phyloP scores from a whole-genome alignment of 2,113 vertebrate species.

The Ceratotherium simum region DNA sequence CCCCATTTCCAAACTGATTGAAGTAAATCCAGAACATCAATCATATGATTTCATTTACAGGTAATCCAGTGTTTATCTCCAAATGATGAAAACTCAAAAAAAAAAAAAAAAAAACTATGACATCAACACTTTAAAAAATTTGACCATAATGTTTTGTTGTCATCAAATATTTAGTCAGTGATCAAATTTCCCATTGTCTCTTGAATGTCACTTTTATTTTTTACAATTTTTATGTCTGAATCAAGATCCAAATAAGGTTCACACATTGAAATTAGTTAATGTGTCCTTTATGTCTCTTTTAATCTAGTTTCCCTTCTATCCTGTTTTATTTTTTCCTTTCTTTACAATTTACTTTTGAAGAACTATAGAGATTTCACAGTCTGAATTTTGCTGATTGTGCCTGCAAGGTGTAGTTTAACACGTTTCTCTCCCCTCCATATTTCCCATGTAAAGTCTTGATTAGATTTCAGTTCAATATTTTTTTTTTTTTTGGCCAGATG shows the following conservation, averaged over 20 bases:
- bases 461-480: not conserved
- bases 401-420: not conserved
- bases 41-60: not conserved
- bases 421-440: not conserved
- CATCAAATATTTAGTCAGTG: not conserved
- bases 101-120: too few species aligned
- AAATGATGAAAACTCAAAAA: not conserved
- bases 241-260: not conserved
- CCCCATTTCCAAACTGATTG: not conserved
- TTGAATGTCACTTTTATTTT: not conserved
- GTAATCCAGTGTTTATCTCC: not conserved
- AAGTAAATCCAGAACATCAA: not conserved
- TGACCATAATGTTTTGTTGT: not conserved
- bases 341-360: not conserved
- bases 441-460: not conserved
- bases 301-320: not conserved
- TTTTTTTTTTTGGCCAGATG: not conserved
- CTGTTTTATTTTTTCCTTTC: not conserved
- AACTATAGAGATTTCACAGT: not conserved
- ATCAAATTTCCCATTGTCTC: not conserved
- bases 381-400: not conserved
- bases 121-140: not conserved
- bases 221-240: not conserved
- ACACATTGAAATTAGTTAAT: not conserved
- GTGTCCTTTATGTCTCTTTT: not conserved